A percentile compares a stretch with the other conserved stretches of the same genome.
phyloP scores from a whole-genome alignment of 1,140 invertebrate species.

The Condylostylus longicornis region DNA sequence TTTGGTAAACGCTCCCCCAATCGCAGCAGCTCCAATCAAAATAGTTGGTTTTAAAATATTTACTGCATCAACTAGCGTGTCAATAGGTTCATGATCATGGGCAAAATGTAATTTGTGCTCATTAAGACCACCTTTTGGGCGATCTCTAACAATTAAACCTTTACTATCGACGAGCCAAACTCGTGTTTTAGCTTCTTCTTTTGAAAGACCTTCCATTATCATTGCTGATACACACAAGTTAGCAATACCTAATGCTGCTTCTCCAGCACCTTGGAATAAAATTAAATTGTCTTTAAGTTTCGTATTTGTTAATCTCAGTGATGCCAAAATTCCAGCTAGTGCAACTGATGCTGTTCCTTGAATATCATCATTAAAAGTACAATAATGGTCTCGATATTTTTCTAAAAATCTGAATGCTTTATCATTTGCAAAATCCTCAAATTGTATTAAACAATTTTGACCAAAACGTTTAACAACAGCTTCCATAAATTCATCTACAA shows the following conservation, averaged over 20 bases:
- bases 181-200: constrained; percentile 51
- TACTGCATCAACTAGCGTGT: constrained; percentile 61
- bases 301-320: constrained; percentile 58
- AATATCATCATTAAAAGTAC: constrained; percentile 94
- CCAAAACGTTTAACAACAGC: constrained; percentile 73
- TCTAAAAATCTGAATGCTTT: constrained; percentile 79
- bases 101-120: constrained; percentile 66
- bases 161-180: constrained; percentile 60
- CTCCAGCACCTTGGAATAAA: constrained; percentile 85
- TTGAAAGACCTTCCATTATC: constrained; percentile 57
- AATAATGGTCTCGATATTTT: constrained; percentile 71
- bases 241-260: constrained; percentile 80
- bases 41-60: constrained; percentile 63
- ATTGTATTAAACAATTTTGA: constrained; percentile 70
- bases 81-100: constrained; percentile 50
- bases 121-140: constrained; percentile 55
- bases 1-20: constrained; percentile 70
- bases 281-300: constrained; percentile 66
- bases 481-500: constrained; percentile 95
- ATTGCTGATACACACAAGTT: constrained; percentile 75
- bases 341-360: constrained; percentile 85
- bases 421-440: constrained; percentile 87
- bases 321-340: constrained; percentile 77
- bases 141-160: constrained; percentile 57
- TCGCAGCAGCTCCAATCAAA: constrained; percentile 73